These are phyloP conservation scores for Poecile montanus DNA, from an alignment of 2,797 vertebrate genomes.

Conservation along the genomic window DNA sequence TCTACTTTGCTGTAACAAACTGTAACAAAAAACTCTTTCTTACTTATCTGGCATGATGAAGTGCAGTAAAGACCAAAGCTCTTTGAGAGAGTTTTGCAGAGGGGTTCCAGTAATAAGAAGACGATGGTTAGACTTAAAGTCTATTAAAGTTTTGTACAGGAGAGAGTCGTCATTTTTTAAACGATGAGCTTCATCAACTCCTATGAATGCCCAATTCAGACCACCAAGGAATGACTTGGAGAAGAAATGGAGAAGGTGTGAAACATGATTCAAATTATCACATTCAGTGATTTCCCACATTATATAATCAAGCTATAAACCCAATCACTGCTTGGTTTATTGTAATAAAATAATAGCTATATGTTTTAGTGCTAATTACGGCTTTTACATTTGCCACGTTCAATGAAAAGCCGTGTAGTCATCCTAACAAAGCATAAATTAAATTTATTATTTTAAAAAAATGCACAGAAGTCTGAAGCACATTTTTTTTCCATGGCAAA, in stretches of 20 bases:
- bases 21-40: slow-evolving; percentile 41
- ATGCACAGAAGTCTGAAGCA: background rate
- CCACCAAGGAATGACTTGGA: slow-evolving; percentile 92
- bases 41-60: slow-evolving; percentile 99
- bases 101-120: slow-evolving; percentile 98
- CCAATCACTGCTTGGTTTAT: background rate
- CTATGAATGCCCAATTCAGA: slow-evolving; percentile 94
- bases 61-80: slow-evolving; percentile 97
- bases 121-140: slow-evolving; percentile 97
- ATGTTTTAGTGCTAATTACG: background rate
- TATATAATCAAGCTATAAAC: background rate
- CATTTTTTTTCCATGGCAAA: background rate
- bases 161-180: slow-evolving; percentile 98
- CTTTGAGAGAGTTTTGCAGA: slow-evolving; percentile 97
- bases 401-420: background rate
- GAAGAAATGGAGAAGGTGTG: slow-evolving; percentile 12
- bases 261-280: background rate
- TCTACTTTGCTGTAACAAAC: background rate
- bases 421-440: background rate
- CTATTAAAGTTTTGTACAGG: slow-evolving; percentile 97
- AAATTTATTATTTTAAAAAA: background rate
- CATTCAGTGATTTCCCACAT: background rate
- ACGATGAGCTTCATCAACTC: slow-evolving; percentile 97
- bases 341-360: background rate
- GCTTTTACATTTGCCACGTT: background rate